Percentiles rank a stretch among this genome's conserved stretches.
Evolutionary conservation across 2,113 vertebrate species (phyloP).

Genomic region (Coregonus clupeaformis): DNA sequence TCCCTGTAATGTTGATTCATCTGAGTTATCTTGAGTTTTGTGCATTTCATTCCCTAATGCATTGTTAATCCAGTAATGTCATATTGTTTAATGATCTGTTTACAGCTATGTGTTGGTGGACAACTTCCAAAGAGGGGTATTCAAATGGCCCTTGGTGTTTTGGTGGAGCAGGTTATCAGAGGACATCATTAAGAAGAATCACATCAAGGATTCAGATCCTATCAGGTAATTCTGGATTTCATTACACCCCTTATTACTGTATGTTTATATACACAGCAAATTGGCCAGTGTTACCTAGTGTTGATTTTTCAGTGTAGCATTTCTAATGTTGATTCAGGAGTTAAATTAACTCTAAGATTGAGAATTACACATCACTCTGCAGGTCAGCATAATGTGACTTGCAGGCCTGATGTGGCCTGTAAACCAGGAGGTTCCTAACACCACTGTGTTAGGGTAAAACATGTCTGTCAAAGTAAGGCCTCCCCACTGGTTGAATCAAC

Average conservation of each 20-base stretch:
- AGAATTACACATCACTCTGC: too few relatives aligned
- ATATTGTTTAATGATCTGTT: not conserved
- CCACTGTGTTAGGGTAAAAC: too few relatives aligned
- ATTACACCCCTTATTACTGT: not conserved
- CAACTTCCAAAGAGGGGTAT: constrained; percentile 94
- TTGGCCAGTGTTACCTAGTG: not conserved
- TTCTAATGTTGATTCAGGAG: too few relatives aligned
- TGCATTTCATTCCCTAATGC: not conserved
- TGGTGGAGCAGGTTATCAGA: constrained; percentile 86
- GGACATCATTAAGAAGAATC: constrained; percentile 81
- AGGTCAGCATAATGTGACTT: too few relatives aligned
- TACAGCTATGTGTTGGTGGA: constrained; percentile 93
- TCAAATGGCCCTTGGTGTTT: constrained; percentile 97
- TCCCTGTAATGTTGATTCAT: not conserved
- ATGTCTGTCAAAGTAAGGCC: too few relatives aligned
- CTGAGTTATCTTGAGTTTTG: not conserved
- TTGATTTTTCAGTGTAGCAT: too few relatives aligned
- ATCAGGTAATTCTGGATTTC: constrained; percentile 77
- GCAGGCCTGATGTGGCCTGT: too few relatives aligned
- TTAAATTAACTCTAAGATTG: too few relatives aligned
- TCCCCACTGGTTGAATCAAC: too few relatives aligned
- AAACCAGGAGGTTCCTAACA: too few relatives aligned
- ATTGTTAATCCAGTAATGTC: not conserved
- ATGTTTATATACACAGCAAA: not conserved
- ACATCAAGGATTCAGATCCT: constrained; percentile 85